Evolutionary conservation across 2,888 invertebrate genomes (phyloP).

Genomic region (Dryobotodes eremita): DNA sequence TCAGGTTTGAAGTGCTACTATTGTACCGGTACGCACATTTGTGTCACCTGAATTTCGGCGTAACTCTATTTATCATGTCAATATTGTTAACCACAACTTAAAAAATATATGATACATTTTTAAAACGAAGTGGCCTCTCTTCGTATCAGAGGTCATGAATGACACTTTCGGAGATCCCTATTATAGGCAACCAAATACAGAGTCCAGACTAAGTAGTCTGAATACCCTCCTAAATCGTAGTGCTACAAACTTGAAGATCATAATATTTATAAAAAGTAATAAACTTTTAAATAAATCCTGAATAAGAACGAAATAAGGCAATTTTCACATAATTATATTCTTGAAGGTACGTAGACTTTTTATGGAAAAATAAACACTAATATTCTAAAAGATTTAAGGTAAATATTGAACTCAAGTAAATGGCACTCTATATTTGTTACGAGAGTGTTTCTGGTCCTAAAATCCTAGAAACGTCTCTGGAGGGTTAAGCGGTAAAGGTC

Average conservation of each 20-base stretch:
- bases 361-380: constrained; percentile 1
- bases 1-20: constrained; percentile 51
- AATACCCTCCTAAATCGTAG: not conserved
- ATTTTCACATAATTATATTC: constrained; percentile 7
- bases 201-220: not conserved
- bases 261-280: constrained; percentile 25
- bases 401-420: constrained; percentile 35
- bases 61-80: constrained; percentile 2
- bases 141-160: not conserved
- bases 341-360: not conserved
- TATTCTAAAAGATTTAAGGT: not conserved
- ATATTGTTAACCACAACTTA: constrained; percentile 5
- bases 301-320: not conserved
- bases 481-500: constrained; percentile 42
- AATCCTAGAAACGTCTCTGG: constrained; percentile 27
- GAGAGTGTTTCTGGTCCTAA: constrained; percentile 20
- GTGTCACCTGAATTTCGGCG: constrained; percentile 50
- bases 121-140: not conserved
- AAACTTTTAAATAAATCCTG: constrained; percentile 15
- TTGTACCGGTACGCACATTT: constrained; percentile 41
- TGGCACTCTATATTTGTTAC: constrained; percentile 28
- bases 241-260: not conserved
- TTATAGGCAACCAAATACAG: not conserved
- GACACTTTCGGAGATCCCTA: not conserved
- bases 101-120: not conserved